Conservation (phyloP, 2,113 vertebrate genomes). For the Burhinus oedicnemus region DNA sequence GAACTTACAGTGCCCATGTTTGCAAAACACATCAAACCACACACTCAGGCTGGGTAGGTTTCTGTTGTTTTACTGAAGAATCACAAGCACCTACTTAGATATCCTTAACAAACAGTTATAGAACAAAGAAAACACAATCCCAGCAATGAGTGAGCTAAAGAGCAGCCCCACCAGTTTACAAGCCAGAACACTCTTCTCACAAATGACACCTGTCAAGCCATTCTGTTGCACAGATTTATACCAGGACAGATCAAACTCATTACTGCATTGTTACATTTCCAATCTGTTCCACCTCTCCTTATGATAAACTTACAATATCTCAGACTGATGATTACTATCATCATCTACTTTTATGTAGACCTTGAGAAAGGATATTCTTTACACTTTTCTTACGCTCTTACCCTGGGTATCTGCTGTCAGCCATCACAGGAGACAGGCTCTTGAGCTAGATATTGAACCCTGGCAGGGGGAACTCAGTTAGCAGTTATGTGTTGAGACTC, state of each 20-base stretch:
- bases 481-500: not conserved
- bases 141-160: not conserved
- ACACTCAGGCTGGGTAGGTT: not conserved
- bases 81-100: conserved; percentile 47
- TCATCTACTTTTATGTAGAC: not conserved
- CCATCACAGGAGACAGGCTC: not conserved
- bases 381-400: not conserved
- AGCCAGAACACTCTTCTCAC: not conserved
- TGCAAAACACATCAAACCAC: conserved; percentile 62
- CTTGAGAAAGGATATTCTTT: not conserved
- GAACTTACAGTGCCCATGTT: conserved; percentile 49
- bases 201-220: not conserved
- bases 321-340: not conserved
- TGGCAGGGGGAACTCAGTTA: not conserved
- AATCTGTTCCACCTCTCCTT: not conserved
- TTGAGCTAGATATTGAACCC: not conserved
- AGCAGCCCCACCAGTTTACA: conserved; percentile 9
- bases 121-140: conserved; percentile 35
- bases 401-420: not conserved
- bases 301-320: not conserved
- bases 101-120: not conserved
- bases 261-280: not conserved
- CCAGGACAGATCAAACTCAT: not conserved
- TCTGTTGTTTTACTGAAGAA: conserved; percentile 44
- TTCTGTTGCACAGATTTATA: not conserved